A percentile compares a stretch with the other conserved stretches of the same genome.
Evolutionary conservation across 2,797 vertebrate genomes (phyloP).

Genomic region (Leptodactylus fallax): DNA sequence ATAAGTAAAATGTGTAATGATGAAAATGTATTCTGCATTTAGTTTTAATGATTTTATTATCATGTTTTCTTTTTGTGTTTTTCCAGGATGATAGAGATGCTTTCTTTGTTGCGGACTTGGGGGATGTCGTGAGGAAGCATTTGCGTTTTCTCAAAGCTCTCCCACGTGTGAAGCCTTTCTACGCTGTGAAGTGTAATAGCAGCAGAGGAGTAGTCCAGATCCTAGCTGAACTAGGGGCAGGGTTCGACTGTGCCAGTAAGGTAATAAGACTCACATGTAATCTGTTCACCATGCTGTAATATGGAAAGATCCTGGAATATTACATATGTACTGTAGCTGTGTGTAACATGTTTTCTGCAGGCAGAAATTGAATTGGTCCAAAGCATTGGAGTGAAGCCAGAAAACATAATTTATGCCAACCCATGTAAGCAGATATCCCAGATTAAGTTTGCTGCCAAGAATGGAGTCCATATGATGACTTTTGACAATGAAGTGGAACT

Average conservation of each 20-base stretch:
- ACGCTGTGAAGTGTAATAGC: slow-evolving; percentile 80
- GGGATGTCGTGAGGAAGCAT: slow-evolving; percentile 76
- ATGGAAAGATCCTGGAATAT: background rate
- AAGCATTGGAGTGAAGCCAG: slow-evolving; percentile 71
- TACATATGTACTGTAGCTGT: background rate
- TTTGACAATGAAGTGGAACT: slow-evolving; percentile 81
- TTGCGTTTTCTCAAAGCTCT: slow-evolving; percentile 76
- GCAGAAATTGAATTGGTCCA: slow-evolving; percentile 74
- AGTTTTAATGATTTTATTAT: background rate
- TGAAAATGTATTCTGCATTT: background rate
- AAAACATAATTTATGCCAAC: slow-evolving; percentile 77
- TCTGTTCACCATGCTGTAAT: too few species aligned
- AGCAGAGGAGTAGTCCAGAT: slow-evolving; percentile 76
- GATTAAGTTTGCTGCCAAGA: slow-evolving; percentile 75
- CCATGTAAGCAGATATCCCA: slow-evolving; percentile 80
- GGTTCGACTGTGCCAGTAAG: slow-evolving; percentile 85
- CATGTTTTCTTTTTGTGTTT: background rate
- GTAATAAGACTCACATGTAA: slow-evolving; percentile 66
- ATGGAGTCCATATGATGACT: slow-evolving; percentile 74
- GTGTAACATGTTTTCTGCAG: slow-evolving; percentile 64
- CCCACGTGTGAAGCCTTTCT: slow-evolving; percentile 81
- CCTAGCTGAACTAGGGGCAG: slow-evolving; percentile 77
- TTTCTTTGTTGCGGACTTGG: slow-evolving; percentile 79
- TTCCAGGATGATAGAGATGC: slow-evolving; percentile 71
- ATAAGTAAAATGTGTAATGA: background rate